A percentile compares a stretch with the other conserved stretches of the same genome.
These are phyloP conservation scores for Lucinisca nassula DNA, from an alignment of 2,888 invertebrate species.

Conservation along the genomic window DNA sequence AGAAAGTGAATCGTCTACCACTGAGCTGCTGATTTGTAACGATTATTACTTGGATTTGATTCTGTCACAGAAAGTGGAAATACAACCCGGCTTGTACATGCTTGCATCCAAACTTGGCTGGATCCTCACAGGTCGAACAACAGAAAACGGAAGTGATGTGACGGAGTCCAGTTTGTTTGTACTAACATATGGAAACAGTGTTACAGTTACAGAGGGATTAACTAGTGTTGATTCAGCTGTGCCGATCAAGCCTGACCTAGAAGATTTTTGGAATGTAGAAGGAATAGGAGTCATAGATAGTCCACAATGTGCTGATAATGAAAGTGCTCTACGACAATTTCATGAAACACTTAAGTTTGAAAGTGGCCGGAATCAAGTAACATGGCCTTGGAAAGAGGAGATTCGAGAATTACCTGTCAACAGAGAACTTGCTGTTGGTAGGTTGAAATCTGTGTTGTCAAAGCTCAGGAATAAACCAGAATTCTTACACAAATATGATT, in stretches of 20 bases:
- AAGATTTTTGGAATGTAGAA: conserved; percentile 53
- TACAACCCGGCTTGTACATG: conserved; percentile 36
- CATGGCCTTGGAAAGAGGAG: conserved; percentile 47
- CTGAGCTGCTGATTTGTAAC: conserved; percentile 23
- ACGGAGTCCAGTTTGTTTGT: conserved; percentile 24
- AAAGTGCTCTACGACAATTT: conserved; percentile 18
- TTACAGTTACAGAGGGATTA: background rate
- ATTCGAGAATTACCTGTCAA: conserved; percentile 22
- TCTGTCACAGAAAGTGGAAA: conserved; percentile 23
- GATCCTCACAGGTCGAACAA: conserved; percentile 44
- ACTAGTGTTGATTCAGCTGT: conserved; percentile 11
- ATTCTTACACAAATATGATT: conserved; percentile 26
- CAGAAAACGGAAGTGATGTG: background rate
- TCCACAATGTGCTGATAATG: conserved; percentile 1
- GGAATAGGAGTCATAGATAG: conserved; percentile 32
- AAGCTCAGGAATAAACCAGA: conserved; percentile 36
- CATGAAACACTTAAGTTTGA: conserved; percentile 28
- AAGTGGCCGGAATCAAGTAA: conserved; percentile 31
- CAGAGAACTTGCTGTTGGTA: conserved; percentile 25
- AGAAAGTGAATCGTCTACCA: conserved; percentile 20
- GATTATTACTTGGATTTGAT: conserved; percentile 36
- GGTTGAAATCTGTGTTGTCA: conserved; percentile 20
- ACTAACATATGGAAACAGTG: conserved; percentile 11
- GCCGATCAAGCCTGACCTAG: conserved; percentile 6
- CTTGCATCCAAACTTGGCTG: conserved; percentile 40